Conservation (phyloP, 2,113 vertebrate genomes). For the Sebastes schlegelii region DNA sequence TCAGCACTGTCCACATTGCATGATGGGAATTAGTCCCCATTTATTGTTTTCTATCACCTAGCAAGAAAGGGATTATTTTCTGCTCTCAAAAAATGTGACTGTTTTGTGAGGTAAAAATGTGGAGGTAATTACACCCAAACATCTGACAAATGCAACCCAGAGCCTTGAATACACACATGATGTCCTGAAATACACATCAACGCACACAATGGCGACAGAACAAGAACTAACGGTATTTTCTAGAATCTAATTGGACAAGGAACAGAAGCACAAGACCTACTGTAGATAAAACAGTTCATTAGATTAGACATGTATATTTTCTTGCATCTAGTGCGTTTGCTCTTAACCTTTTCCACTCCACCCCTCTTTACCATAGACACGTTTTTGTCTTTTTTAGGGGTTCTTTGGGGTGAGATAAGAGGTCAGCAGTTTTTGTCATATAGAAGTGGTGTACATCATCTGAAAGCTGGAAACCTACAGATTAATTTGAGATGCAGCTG, state of each 20-base stretch:
- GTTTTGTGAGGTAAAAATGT: background rate
- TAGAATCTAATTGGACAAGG: background rate
- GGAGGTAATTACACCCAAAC: background rate
- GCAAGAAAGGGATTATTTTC: constrained; percentile 33
- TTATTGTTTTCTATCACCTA: constrained; percentile 55
- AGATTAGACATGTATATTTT: background rate
- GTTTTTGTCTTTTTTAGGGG: no score
- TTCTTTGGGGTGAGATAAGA: no score
- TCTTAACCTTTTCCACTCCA: background rate
- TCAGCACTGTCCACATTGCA: constrained; percentile 45
- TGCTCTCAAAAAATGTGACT: constrained; percentile 15
- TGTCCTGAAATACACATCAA: background rate
- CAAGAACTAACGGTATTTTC: background rate
- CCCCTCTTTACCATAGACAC: no score
- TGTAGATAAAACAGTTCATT: background rate
- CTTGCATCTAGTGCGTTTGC: background rate
- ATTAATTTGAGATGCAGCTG: no score
- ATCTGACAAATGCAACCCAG: constrained; percentile 13
- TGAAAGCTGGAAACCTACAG: no score
- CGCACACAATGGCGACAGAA: background rate
- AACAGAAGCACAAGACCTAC: background rate
- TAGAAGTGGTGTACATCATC: no score
- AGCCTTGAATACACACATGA: background rate
- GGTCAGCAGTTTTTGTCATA: no score
- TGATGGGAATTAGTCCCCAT: constrained; percentile 61